phyloP scores from a whole-genome alignment of 2,113 vertebrate species.

The Gasterosteus aculeatus region DNA sequence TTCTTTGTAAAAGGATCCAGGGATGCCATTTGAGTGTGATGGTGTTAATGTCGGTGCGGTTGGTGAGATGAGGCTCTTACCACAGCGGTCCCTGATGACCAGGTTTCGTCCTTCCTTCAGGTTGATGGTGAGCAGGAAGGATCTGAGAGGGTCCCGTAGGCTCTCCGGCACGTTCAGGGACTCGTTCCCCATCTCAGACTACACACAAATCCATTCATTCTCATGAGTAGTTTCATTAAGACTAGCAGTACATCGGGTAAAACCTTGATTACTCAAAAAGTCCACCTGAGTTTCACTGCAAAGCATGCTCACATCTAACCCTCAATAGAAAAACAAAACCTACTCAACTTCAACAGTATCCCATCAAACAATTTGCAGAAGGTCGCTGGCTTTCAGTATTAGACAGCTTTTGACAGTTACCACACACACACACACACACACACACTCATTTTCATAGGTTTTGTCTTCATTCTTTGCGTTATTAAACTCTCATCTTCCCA shows the following conservation, averaged over 20 bases:
- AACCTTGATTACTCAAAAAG: background rate
- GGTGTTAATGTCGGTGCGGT: background rate
- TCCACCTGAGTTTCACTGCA: background rate
- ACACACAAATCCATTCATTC: conserved; percentile 15
- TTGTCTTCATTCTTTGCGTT: background rate
- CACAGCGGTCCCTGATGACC: conserved; percentile 94
- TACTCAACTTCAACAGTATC: background rate
- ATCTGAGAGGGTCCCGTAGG: conserved; percentile 47
- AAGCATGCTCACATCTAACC: background rate
- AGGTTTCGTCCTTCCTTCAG: conserved; percentile 92
- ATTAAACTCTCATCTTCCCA: background rate
- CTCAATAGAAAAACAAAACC: background rate
- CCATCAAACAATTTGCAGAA: background rate
- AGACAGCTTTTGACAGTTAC: background rate
- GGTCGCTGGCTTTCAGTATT: background rate
- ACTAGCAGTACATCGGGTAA: background rate
- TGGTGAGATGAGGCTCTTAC: conserved; percentile 74
- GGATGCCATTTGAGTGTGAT: background rate
- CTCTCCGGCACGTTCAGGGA: conserved; percentile 12
- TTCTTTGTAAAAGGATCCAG: background rate
- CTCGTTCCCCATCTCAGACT: conserved; percentile 65
- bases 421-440: background rate
- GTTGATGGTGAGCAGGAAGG: conserved; percentile 90
- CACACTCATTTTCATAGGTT: background rate
- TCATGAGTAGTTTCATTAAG: background rate